Evolutionary conservation across 2,113 vertebrate genomes (phyloP).

Genomic region (Urocitellus parryii): DNA sequence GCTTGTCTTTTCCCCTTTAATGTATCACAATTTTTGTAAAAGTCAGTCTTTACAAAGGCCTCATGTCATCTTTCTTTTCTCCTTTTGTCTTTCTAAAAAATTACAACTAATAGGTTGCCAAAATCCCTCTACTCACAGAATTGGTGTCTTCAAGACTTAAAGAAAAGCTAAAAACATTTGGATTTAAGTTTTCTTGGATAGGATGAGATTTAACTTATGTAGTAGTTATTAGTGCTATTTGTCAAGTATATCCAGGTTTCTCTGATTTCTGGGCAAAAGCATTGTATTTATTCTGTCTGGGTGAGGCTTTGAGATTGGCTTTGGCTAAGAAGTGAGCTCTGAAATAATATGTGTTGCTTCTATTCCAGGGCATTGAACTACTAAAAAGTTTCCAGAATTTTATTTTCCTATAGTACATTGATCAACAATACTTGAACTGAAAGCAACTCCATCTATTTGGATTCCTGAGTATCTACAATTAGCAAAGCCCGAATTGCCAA

Average conservation of each 20-base stretch:
- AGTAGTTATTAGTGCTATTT: background rate
- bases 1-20: background rate
- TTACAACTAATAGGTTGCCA: background rate
- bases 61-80: background rate
- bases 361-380: background rate
- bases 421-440: background rate
- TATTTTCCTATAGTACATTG: background rate
- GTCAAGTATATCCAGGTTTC: background rate
- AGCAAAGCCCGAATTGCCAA: background rate
- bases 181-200: background rate
- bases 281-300: background rate
- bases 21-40: slow-evolving; percentile 30
- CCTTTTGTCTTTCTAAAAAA: background rate
- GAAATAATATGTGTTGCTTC: background rate
- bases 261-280: background rate
- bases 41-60: background rate
- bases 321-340: background rate
- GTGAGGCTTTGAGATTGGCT: background rate
- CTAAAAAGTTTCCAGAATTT: background rate
- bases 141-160: slow-evolving; percentile 10
- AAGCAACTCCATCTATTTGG: background rate
- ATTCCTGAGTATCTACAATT: background rate
- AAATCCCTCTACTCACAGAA: background rate
- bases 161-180: background rate
- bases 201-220: slow-evolving; percentile 16